phyloP scores from a whole-genome alignment of 2,113 vertebrate genomes.

The Corythoichthys haematopterus region DNA sequence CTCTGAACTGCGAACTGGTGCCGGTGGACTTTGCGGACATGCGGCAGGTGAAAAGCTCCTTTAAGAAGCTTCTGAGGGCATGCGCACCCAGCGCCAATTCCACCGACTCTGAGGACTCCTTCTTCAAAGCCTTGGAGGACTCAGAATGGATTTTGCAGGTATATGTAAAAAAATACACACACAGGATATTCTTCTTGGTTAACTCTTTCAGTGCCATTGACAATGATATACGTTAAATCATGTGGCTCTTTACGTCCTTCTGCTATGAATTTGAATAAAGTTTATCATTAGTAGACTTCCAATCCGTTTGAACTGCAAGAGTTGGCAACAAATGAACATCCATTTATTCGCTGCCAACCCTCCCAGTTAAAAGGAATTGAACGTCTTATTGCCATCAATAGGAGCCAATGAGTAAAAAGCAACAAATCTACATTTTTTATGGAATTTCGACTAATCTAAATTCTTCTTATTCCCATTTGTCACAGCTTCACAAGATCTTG shows the following conservation, averaged over 20 bases:
- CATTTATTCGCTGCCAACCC: too few species aligned
- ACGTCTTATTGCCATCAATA: neutral
- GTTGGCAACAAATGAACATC: too few species aligned
- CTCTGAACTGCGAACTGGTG: conserved; percentile 93
- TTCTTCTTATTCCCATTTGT: conserved; percentile 47
- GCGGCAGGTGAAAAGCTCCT: conserved; percentile 88
- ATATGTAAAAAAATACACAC: conserved; percentile 11
- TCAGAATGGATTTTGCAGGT: conserved; percentile 97
- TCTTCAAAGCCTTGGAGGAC: conserved; percentile 89
- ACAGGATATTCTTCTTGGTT: neutral
- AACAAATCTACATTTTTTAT: neutral
- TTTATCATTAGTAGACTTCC: too few species aligned
- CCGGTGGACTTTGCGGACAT: conserved; percentile 94
- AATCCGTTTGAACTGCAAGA: too few species aligned
- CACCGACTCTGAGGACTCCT: conserved; percentile 83
- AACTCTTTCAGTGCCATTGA: neutral
- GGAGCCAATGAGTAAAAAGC: neutral
- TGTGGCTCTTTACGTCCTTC: too few species aligned
- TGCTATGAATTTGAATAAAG: too few species aligned
- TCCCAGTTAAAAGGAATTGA: too few species aligned
- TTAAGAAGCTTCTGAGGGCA: conserved; percentile 93
- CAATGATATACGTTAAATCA: too few species aligned
- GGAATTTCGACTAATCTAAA: neutral
- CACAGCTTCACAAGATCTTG: conserved; percentile 90
- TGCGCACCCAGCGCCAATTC: conserved; percentile 87